phyloP scores from a whole-genome alignment of 2,888 invertebrate genomes.

The Protonemura montana region DNA sequence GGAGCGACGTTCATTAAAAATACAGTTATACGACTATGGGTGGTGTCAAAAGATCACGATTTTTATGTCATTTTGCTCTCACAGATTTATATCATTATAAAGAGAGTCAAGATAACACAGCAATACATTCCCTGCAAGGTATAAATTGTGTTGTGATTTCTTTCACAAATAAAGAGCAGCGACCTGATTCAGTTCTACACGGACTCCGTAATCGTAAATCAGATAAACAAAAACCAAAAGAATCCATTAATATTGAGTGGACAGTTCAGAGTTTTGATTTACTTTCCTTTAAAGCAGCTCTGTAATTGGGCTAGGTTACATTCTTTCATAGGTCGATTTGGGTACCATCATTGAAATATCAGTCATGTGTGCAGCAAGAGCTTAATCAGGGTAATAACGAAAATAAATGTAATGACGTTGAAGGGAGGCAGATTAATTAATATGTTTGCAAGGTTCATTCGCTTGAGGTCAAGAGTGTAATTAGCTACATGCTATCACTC shows the following conservation, averaged over 20 bases:
- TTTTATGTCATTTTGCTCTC: not conserved
- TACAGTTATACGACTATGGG: not conserved
- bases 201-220: no score
- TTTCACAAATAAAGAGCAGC: not conserved
- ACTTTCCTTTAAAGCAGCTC: no score
- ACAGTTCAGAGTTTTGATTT: no score
- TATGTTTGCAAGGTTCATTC: not conserved
- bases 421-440: not conserved
- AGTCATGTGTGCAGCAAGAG: not conserved
- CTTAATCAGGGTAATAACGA: not conserved
- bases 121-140: not conserved
- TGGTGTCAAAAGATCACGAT: slow-evolving; percentile 7
- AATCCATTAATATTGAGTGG: no score
- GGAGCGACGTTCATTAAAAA: not conserved
- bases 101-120: not conserved
- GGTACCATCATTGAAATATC: no score
- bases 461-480: not conserved
- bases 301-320: no score
- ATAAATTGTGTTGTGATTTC: not conserved
- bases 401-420: not conserved
- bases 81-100: not conserved
- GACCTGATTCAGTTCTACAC: not conserved
- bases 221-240: no score
- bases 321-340: no score
- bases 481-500: not conserved